These are phyloP conservation scores for Agonopterix arenella DNA, from an alignment of 2,888 invertebrate species.

Conservation along the genomic window DNA sequence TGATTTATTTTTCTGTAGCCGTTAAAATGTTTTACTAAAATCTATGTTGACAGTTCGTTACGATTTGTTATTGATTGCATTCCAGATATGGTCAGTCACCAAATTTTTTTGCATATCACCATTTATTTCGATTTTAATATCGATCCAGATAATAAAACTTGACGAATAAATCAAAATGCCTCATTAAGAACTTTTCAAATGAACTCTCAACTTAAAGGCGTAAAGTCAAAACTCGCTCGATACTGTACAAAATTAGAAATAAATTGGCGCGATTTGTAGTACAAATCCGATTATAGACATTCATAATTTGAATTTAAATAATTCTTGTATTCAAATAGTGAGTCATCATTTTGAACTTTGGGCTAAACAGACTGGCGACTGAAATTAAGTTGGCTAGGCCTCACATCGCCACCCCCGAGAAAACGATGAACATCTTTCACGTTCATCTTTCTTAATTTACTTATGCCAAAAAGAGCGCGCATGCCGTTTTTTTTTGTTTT, in stretches of 20 bases:
- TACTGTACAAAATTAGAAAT: constrained; percentile 12
- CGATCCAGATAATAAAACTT: too few relatives aligned
- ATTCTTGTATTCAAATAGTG: constrained; percentile 19
- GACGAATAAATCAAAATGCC: not conserved
- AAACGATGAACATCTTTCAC: too few relatives aligned
- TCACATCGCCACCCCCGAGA: too few relatives aligned
- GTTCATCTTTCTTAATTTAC: too few relatives aligned
- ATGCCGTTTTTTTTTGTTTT: too few relatives aligned
- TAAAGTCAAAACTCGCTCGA: constrained; percentile 11
- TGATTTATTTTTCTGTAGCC: not conserved
- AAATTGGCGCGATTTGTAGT: constrained; percentile 18
- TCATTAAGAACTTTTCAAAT: not conserved
- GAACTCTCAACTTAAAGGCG: not conserved
- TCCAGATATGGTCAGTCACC: too few relatives aligned
- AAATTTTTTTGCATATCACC: too few relatives aligned
- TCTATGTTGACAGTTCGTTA: too few relatives aligned
- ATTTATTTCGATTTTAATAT: too few relatives aligned
- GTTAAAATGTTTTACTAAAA: not conserved
- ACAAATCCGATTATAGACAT: constrained; percentile 30
- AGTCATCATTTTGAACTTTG: constrained; percentile 15
- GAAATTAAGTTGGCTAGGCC: not conserved
- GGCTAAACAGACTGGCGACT: constrained; percentile 7
- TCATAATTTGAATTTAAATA: constrained; percentile 35
- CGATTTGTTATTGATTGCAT: too few relatives aligned
- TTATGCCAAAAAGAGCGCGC: too few relatives aligned